Evolutionary conservation across 1,140 invertebrate species (phyloP).

Genomic region (Drosophila melanica): DNA sequence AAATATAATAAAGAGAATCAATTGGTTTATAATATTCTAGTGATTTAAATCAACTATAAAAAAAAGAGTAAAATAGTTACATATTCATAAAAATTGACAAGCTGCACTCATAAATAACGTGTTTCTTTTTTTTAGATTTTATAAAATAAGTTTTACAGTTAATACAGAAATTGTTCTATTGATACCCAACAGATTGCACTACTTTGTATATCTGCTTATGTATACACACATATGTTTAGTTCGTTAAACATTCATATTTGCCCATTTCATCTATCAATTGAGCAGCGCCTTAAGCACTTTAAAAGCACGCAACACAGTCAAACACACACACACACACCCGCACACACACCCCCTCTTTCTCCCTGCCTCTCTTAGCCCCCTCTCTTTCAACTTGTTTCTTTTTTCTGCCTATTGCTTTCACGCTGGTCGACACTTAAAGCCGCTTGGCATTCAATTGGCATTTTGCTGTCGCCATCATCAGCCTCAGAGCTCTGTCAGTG

Average conservation of each 20-base stretch:
- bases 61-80: too few species aligned
- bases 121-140: too few species aligned
- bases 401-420: constrained; percentile 27
- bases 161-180: neutral
- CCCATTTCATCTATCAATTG: constrained; percentile 13
- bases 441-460: constrained; percentile 79
- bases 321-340: neutral
- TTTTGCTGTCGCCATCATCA: constrained; percentile 74
- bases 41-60: too few species aligned
- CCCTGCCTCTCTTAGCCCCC: neutral
- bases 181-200: neutral
- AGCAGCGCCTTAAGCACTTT: constrained; percentile 43
- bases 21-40: too few species aligned
- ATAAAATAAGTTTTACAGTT: too few species aligned
- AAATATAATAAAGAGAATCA: too few species aligned
- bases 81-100: too few species aligned
- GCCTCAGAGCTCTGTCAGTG: constrained; percentile 3
- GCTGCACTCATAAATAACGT: too few species aligned
- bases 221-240: constrained; percentile 9
- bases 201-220: neutral
- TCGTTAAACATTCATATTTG: constrained; percentile 36
- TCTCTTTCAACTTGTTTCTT: constrained; percentile 10
- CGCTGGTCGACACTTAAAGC: constrained; percentile 60
- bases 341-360: neutral
- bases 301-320: too few species aligned